These are phyloP conservation scores for Labeo rohita DNA, from an alignment of 2,113 vertebrate genomes.

Conservation along the genomic window DNA sequence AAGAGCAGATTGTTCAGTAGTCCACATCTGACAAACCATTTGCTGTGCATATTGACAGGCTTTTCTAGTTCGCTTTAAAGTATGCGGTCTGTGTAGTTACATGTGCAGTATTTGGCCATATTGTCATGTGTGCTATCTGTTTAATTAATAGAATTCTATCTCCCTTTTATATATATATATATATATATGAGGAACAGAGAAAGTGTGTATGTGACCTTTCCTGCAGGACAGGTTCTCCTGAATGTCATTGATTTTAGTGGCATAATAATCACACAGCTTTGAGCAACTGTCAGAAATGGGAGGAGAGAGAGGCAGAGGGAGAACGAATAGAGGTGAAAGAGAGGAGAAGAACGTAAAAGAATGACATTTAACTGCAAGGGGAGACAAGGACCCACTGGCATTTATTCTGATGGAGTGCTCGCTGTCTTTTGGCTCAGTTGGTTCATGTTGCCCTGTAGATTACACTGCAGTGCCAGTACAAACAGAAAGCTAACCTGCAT, in stretches of 20 bases:
- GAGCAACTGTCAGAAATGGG: conserved; percentile 38
- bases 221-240: conserved; percentile 37
- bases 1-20: neutral
- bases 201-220: conserved; percentile 38
- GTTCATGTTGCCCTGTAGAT: conserved; percentile 15
- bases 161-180: neutral
- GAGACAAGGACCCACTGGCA: conserved; percentile 38
- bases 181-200: neutral
- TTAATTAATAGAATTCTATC: neutral
- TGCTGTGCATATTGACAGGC: neutral
- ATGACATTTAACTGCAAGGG: conserved; percentile 40
- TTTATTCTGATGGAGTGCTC: conserved; percentile 37
- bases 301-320: neutral
- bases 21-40: conserved; percentile 4
- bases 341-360: conserved; percentile 18
- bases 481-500: conserved; percentile 6
- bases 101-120: neutral
- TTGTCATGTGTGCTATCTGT: neutral
- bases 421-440: conserved; percentile 21
- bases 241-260: conserved; percentile 51
- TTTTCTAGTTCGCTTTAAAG: neutral
- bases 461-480: conserved; percentile 25
- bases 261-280: conserved; percentile 46
- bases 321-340: conserved; percentile 2
- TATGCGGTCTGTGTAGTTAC: neutral